A percentile compares a stretch with the other conserved stretches of the same genome.
These are phyloP conservation scores for Pteruthius melanotis DNA, from an alignment of 2,113 vertebrate species.

Conservation along the genomic window DNA sequence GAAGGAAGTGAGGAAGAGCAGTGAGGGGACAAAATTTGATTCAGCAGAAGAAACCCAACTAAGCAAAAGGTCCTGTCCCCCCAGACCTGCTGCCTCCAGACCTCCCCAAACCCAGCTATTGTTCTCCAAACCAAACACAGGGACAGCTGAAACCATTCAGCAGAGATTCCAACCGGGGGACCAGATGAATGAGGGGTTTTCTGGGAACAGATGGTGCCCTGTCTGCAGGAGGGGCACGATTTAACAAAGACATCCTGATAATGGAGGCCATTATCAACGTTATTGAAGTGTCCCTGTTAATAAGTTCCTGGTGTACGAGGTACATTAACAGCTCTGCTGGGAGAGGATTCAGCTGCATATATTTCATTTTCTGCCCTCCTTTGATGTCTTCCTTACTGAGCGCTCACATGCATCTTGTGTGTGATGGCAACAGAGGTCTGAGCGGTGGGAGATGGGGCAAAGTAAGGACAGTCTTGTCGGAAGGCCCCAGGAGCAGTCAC, in stretches of 20 bases:
- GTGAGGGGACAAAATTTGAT: not conserved
- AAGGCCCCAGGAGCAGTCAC: not conserved
- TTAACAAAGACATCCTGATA: slow-evolving; percentile 44
- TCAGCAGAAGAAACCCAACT: not conserved
- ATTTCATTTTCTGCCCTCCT: not conserved
- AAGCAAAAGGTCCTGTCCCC: not conserved
- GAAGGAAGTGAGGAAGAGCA: not conserved
- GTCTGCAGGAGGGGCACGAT: slow-evolving; percentile 45
- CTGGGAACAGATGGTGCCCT: slow-evolving; percentile 68
- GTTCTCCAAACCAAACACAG: slow-evolving; percentile 34
- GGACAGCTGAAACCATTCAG: slow-evolving; percentile 52
- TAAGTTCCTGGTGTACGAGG: not conserved
- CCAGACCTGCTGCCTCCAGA: not conserved
- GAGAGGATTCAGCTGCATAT: not conserved
- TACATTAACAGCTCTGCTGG: not conserved
- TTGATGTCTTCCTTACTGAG: not conserved
- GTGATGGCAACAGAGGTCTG: not conserved
- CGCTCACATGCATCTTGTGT: accelerated
- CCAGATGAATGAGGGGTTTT: slow-evolving; percentile 54
- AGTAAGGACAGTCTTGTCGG: not conserved
- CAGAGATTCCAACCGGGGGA: not conserved
- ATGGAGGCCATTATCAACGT: slow-evolving; percentile 10
- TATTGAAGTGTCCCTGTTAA: slow-evolving; percentile 46
- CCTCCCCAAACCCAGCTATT: slow-evolving; percentile 17
- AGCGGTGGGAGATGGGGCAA: not conserved